A percentile compares a stretch with the other conserved stretches of the same genome.
phyloP scores from a whole-genome alignment of 2,888 invertebrate genomes.

The Rhingia rostrata region DNA sequence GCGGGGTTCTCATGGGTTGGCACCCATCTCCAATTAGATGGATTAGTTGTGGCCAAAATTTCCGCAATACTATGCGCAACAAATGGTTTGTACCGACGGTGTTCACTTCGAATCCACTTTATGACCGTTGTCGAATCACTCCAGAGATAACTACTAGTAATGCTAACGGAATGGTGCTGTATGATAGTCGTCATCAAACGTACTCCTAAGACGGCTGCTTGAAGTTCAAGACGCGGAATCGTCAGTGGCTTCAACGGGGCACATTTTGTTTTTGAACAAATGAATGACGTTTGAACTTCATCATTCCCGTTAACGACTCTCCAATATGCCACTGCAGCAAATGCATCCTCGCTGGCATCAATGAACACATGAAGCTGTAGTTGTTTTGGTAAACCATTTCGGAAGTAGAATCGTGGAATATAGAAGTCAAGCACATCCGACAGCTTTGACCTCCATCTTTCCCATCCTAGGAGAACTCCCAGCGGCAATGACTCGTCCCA shows the following conservation, averaged over 20 bases:
- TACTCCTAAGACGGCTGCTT: constrained; percentile 45
- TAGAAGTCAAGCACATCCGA: too few relatives aligned
- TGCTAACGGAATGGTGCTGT: constrained; percentile 15
- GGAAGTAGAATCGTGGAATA: too few relatives aligned
- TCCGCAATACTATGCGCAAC: constrained; percentile 54
- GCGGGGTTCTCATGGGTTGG: constrained; percentile 26
- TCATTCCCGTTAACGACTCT: constrained; percentile 24
- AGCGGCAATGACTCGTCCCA: too few relatives aligned
- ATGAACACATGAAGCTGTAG: too few relatives aligned
- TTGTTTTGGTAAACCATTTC: too few relatives aligned
- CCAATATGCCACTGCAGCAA: too few relatives aligned
- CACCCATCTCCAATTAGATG: constrained; percentile 73
- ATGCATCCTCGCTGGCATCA: too few relatives aligned
- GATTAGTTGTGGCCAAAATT: constrained; percentile 20
- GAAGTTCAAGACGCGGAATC: constrained; percentile 44
- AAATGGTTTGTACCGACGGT: constrained; percentile 65
- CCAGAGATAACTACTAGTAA: constrained; percentile 31
- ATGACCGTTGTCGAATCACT: constrained; percentile 53
- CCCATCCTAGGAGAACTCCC: too few relatives aligned
- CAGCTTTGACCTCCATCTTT: too few relatives aligned
- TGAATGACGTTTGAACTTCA: constrained; percentile 47
- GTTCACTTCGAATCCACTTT: constrained; percentile 72
- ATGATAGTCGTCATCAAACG: constrained; percentile 24
- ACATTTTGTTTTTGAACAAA: constrained; percentile 55
- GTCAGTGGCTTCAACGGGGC: constrained; percentile 43